A percentile compares a stretch with the other conserved stretches of the same genome.
Conservation (phyloP, 2,888 invertebrate genomes). For the Uloborus plumipes region DNA sequence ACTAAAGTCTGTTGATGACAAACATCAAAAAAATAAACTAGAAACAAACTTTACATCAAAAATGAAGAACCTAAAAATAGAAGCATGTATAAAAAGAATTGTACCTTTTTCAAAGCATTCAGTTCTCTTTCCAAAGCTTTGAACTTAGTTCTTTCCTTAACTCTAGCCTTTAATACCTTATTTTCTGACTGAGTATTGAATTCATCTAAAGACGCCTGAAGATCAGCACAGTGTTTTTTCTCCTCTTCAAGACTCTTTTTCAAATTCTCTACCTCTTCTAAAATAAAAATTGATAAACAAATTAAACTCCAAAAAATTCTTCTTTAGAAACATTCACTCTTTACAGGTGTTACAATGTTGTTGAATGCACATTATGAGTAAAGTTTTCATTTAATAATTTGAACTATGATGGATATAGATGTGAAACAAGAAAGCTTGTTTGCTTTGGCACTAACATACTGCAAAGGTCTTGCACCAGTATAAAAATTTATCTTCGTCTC, state of each 20-base stretch:
- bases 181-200: constrained; percentile 38
- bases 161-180: constrained; percentile 59
- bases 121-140: constrained; percentile 71
- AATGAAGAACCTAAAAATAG: background rate
- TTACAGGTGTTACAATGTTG: no score
- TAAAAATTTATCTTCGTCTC: no score
- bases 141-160: constrained; percentile 65
- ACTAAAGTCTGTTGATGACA: no score
- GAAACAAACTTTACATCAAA: constrained; percentile 2
- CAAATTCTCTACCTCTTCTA: constrained; percentile 75
- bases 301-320: no score
- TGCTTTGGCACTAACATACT: no score
- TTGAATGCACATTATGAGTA: no score
- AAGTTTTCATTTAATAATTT: no score
- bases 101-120: constrained; percentile 73
- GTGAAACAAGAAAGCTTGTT: no score
- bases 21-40: background rate
- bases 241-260: constrained; percentile 73
- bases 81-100: constrained; percentile 19
- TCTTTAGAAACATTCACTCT: no score
- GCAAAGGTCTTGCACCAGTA: no score
- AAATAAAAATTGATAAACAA: no score
- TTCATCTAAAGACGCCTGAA: constrained; percentile 47
- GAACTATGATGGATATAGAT: no score
- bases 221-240: constrained; percentile 52